Evolutionary conservation across 2,888 invertebrate genomes (phyloP), one percentile per base, ranked within the genome.

Genomic region (Tholera decimalis): DNA sequence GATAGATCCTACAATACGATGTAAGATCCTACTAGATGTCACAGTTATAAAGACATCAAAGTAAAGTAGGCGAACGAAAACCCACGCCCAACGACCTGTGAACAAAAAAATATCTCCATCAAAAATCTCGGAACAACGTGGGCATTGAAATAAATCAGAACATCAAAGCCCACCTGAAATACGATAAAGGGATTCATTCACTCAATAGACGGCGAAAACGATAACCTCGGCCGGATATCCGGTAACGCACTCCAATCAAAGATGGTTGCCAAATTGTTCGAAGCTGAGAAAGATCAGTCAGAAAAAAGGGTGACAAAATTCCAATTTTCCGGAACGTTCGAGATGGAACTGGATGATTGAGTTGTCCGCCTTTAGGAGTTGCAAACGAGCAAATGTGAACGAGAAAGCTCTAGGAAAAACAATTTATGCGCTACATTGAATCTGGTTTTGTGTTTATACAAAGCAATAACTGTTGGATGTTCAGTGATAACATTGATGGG

Each of bases 181-280:
- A 80, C 83, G 85, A 89, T 91, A 89, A 90, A 85, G 82, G 84
- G 81, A 83, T 88, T 82, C 68, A 89, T 89, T 88, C 86, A 83
- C 87, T 88, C 85, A 85, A 85, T 88, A 82, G 88, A 85, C 86
- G 83, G 83, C 84, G 85, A 88, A 89, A 89, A 89, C 87, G 90
- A 88, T 88, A 88, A 89, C 89, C 85, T 77, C 84, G 54, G 28
- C 83, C 87, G 90, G 90, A 91, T 92, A 92, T 92, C 92, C 92
- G 85, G 89, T 91, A 89, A 90, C 91, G 89, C 85, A 88, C 85
- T 89, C 86, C 89, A 92, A 92, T 92, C 92, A 92, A 90, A 92
- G 91, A 89, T 89, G 91, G 91, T 88, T 89, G 88, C 86, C 87
- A 88, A 91, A 92, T 91, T 89, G 89, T 82, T 82, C 85, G 86